phyloP scores from a whole-genome alignment of 1,140 invertebrate genomes.

The Leptinotarsa defecta region DNA sequence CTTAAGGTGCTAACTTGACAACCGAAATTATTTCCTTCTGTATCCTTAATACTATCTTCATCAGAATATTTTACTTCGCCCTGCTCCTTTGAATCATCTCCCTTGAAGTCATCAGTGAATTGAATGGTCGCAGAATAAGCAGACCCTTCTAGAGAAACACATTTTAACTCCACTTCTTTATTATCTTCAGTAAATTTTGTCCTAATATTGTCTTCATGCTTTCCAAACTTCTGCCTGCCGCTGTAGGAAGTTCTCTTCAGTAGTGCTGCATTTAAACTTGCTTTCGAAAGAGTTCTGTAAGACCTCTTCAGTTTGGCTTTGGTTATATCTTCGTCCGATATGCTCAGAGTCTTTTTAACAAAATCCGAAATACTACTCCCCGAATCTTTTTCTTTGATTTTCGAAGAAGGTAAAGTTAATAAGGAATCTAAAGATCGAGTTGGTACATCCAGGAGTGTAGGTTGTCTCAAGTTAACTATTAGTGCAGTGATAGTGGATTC shows the following conservation, averaged over 20 bases:
- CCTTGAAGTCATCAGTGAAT: background rate
- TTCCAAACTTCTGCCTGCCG: background rate
- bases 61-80: no score
- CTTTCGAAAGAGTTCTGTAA: background rate
- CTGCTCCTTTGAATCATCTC: no score
- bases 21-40: background rate
- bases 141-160: slow-evolving; percentile 10
- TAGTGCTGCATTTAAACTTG: background rate
- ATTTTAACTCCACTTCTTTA: slow-evolving; percentile 8
- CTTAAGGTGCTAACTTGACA: slow-evolving; percentile 2
- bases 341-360: slow-evolving; percentile 1
- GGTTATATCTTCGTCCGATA: background rate
- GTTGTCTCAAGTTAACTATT: background rate
- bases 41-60: no score
- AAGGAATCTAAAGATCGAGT: slow-evolving; percentile 11
- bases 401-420: background rate
- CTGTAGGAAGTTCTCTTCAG: background rate
- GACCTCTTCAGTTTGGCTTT: background rate
- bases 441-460: background rate
- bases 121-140: background rate
- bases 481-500: background rate
- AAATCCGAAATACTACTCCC: slow-evolving; percentile 1
- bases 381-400: background rate
- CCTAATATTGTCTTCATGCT: background rate
- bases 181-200: background rate